These are phyloP conservation scores for Pseudomyrmex sp. DNA, from an alignment of 1,140 invertebrate genomes.

Conservation along the genomic window DNA sequence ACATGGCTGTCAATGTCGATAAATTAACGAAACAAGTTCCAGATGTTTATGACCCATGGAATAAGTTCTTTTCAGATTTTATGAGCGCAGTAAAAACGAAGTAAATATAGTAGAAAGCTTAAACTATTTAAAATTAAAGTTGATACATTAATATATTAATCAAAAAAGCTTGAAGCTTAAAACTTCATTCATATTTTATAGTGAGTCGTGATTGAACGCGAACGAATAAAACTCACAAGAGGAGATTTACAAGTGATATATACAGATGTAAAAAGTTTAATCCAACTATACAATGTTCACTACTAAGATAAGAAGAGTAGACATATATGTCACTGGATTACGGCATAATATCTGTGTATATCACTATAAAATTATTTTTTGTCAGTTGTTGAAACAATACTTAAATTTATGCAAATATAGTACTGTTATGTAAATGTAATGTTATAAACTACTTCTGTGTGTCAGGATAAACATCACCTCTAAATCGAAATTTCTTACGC, in stretches of 20 bases:
- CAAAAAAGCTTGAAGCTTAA: no score
- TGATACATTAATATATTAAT: no score
- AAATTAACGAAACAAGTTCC: slow-evolving; percentile 84
- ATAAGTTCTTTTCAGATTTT: slow-evolving; percentile 82
- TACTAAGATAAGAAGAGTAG: no score
- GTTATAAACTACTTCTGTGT: slow-evolving; percentile 14
- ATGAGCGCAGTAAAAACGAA: slow-evolving; percentile 75
- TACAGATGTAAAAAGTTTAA: no score
- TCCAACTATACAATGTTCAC: no score
- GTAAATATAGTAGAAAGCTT: slow-evolving; percentile 70
- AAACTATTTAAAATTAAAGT: not conserved
- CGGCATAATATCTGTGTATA: no score
- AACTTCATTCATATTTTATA: no score
- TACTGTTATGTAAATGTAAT: not conserved
- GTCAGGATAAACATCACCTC: slow-evolving; percentile 85
- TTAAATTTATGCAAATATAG: not conserved
- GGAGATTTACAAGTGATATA: no score
- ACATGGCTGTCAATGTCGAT: slow-evolving; percentile 90
- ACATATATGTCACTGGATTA: no score
- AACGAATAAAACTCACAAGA: no score
- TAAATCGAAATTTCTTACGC: slow-evolving; percentile 84
- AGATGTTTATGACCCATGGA: slow-evolving; percentile 86
- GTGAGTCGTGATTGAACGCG: no score
- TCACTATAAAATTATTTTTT: no score
- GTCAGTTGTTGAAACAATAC: not conserved